Evolutionary conservation across 2,113 vertebrate genomes (phyloP), one percentile per base, ranked within the genome.

Genomic region (Gobius niger): DNA sequence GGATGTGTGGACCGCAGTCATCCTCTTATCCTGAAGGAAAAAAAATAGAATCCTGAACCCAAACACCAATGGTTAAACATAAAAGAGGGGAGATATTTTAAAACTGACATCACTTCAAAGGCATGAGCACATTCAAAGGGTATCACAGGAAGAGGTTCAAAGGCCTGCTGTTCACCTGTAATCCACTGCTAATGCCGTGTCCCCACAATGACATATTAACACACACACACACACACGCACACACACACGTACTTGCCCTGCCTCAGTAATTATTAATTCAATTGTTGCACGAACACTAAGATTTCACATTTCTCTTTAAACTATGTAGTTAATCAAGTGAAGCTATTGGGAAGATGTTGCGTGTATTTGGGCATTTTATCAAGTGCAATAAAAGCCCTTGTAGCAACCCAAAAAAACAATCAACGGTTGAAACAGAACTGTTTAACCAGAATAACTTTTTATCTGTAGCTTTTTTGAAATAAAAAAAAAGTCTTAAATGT

Each of bases 51-150:
- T 56, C 66, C 76, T 67, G 63, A 89, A 87, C 56, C 70, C 83
- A 84, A 89, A 89, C 85, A 86, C 76, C 82, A 72, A 70, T 80
- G 82, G 83, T 88, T 90, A 84, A 76, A 89, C 87, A 88, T 89
- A 80, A 89, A 87, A 91, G 87, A 76, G 51, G 44, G 60, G 82
- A 83, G 85, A 88, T 90, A 86, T 88, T 86, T 85, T 82, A 79
- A 90, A 89, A 86, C 82, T 88, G 88, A 88, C 90, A 88, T 72
- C 77, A 82, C 88, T 90, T 90, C 90, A 91, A 89, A 88, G 84
- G 81, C 47, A 79, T 53, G 86, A 86, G 69, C 84, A 73, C 78
- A 86, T 88, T 87, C 87, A 89, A 89, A 89, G 87, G 80, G 75
- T 80, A 87, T 89, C 89, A 82, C 68, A 85, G 82, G 83, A 76